Evolutionary conservation across 2,888 invertebrate species (phyloP).

Genomic region (Ormyrus rosae): DNA sequence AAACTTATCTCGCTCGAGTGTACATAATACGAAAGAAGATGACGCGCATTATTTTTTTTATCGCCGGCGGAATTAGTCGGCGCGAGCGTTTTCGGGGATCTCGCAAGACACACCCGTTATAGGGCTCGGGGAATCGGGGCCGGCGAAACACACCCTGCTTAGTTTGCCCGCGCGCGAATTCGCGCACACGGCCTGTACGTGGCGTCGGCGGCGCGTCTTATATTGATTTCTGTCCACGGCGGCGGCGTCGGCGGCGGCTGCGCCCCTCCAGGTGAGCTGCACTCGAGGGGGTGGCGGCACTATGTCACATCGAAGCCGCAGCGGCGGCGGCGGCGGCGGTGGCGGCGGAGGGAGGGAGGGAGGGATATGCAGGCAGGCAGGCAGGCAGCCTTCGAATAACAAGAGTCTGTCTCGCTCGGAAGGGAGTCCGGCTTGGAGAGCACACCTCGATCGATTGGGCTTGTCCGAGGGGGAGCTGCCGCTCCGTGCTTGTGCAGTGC

Average conservation of each 20-base stretch:
- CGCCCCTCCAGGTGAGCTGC: not conserved
- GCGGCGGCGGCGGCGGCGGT: constrained; percentile 57
- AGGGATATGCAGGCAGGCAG: not conserved
- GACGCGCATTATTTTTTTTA: no score
- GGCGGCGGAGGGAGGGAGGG: not conserved
- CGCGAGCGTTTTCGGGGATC: no score
- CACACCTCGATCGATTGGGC: constrained; percentile 76
- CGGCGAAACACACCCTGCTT: constrained; percentile 64
- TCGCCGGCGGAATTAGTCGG: no score
- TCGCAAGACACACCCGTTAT: constrained; percentile 66
- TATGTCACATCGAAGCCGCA: constrained; percentile 75
- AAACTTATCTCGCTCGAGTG: not conserved
- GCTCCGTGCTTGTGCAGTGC: constrained; percentile 50
- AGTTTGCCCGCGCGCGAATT: constrained; percentile 69
- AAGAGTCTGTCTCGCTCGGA: constrained; percentile 67
- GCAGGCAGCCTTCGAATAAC: constrained; percentile 67
- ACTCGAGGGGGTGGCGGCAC: constrained; percentile 69
- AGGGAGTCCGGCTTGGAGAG: constrained; percentile 66
- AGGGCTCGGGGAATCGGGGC: no score
- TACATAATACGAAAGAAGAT: no score
- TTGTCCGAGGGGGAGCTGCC: constrained; percentile 73
- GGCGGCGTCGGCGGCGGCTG: constrained; percentile 34
- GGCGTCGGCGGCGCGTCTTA: constrained; percentile 71
- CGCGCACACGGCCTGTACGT: constrained; percentile 25
- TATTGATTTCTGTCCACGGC: constrained; percentile 76